Percentiles rank a stretch among this genome's conserved stretches.
These are phyloP conservation scores for Zonitis immaculata DNA, from an alignment of 2,888 invertebrate genomes.

Conservation along the genomic window DNA sequence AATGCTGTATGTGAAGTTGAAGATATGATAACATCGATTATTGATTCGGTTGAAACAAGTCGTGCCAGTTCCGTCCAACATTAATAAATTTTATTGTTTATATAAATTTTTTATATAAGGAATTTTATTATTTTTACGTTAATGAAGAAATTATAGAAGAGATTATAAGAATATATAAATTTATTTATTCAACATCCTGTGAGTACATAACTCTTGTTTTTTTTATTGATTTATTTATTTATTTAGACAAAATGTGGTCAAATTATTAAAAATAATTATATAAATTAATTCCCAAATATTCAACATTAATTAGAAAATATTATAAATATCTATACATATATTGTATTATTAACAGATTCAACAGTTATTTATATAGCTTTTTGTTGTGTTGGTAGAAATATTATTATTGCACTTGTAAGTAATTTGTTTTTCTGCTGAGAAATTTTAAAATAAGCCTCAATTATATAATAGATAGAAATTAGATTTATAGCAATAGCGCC, in stretches of 20 bases:
- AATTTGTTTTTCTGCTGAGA: neutral
- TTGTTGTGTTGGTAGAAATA: neutral
- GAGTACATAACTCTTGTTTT: neutral
- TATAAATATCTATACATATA: slow-evolving; percentile 1
- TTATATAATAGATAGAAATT: neutral
- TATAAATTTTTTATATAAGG: neutral
- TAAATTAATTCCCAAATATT: slow-evolving; percentile 1
- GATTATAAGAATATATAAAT: neutral
- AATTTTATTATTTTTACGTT: neutral
- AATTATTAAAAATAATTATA: neutral
- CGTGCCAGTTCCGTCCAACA: slow-evolving; percentile 43
- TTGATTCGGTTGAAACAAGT: slow-evolving; percentile 61
- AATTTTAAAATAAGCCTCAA: neutral
- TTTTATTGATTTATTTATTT: neutral
- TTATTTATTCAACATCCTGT: neutral
- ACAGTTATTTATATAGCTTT: neutral
- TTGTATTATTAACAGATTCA: neutral
- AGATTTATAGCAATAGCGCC: neutral
- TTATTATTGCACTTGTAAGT: neutral
- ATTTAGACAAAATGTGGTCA: neutral
- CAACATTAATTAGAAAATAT: neutral
- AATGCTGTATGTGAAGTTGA: slow-evolving; percentile 68
- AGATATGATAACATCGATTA: slow-evolving; percentile 61
- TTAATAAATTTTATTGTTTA: neutral
- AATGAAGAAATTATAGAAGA: neutral